These are phyloP conservation scores for Metopia argyrocephala DNA, from an alignment of 2,888 invertebrate species.

Conservation along the genomic window DNA sequence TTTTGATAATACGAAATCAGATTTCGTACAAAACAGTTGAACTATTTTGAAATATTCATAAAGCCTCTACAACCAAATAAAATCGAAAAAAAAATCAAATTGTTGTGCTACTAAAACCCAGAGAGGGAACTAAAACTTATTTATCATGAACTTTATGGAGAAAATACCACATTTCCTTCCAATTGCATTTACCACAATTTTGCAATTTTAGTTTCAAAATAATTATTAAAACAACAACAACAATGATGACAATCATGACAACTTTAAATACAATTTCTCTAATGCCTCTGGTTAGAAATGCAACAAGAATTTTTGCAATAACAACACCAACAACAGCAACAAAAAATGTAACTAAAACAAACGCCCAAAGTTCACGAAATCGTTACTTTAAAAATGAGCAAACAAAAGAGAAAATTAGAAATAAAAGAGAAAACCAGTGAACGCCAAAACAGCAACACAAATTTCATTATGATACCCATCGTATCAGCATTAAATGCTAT, in stretches of 20 bases:
- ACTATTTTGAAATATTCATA: too few relatives aligned
- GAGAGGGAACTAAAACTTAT: background rate
- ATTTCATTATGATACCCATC: background rate
- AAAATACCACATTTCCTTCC: background rate
- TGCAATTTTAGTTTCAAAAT: constrained; percentile 26
- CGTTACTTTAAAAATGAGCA: background rate
- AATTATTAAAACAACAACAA: constrained; percentile 10
- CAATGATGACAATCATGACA: background rate
- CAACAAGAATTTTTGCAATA: background rate
- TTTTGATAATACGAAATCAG: too few relatives aligned
- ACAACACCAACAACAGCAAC: constrained; percentile 31
- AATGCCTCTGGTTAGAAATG: constrained; percentile 5
- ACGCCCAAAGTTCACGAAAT: constrained; percentile 42
- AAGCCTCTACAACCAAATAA: background rate
- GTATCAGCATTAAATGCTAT: constrained; percentile 38
- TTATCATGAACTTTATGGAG: background rate
- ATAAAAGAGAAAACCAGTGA: constrained; percentile 19
- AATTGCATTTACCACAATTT: constrained; percentile 50
- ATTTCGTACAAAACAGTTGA: too few relatives aligned
- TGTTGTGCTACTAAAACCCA: too few relatives aligned
- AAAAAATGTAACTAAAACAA: constrained; percentile 63
- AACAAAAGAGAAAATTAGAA: background rate
- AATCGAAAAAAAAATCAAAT: constrained; percentile 11
- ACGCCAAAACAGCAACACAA: constrained; percentile 19
- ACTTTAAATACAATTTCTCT: background rate